These are phyloP conservation scores for Drosophila albomicans DNA, from an alignment of 1,140 invertebrate genomes.

Conservation along the genomic window DNA sequence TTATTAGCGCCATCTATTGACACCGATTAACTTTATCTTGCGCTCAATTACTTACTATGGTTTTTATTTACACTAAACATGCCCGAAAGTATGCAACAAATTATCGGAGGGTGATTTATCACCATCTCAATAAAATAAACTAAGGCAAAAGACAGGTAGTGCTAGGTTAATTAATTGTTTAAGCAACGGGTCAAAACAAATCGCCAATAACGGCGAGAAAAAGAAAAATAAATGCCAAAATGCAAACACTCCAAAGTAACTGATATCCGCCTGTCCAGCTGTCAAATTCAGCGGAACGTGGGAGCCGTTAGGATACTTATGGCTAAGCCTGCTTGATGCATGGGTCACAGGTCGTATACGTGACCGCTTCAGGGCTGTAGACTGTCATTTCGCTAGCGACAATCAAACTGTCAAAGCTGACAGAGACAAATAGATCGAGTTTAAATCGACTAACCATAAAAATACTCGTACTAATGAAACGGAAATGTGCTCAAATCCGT, in stretches of 20 bases:
- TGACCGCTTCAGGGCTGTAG: conserved; percentile 40
- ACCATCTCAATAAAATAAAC: too few relatives aligned
- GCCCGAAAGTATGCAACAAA: background rate
- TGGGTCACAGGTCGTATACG: conserved; percentile 31
- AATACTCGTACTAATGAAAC: conserved; percentile 50
- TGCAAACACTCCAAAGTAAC: background rate
- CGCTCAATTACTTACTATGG: too few relatives aligned
- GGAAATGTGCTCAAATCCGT: conserved; percentile 56
- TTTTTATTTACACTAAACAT: background rate
- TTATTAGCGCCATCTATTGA: too few relatives aligned
- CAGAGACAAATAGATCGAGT: conserved; percentile 59
- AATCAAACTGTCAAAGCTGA: conserved; percentile 60
- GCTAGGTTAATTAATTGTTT: conserved; percentile 2
- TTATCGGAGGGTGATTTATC: too few relatives aligned
- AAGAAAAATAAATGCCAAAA: background rate
- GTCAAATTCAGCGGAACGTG: conserved; percentile 17
- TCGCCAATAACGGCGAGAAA: background rate
- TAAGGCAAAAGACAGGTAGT: background rate
- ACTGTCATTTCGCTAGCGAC: conserved; percentile 33
- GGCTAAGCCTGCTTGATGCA: background rate
- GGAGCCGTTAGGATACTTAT: conserved; percentile 5
- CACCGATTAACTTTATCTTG: too few relatives aligned
- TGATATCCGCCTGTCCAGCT: background rate
- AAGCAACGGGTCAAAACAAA: background rate
- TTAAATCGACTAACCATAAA: conserved; percentile 29